Evolutionary conservation across 1,140 invertebrate genomes (phyloP), one percentile per base, ranked within the genome.

Genomic region (Camponotus pennsylvanicus): DNA sequence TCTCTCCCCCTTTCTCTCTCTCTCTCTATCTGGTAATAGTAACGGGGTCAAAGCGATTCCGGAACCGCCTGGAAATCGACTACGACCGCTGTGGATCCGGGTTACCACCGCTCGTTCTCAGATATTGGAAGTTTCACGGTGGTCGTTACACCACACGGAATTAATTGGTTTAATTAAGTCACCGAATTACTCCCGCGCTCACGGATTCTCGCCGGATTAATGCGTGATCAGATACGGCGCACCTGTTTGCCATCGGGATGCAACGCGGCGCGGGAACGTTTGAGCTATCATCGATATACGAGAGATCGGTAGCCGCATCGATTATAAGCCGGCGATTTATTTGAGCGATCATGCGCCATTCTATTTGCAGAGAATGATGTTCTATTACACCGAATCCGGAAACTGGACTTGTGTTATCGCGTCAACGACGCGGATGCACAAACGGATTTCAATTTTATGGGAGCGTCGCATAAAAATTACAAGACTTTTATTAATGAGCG

Each of bases 151-250:
- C 77, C 78, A 40, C 64, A 64, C 76, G 78, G 84, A 88, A 86
- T 90, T 90, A 88, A 90, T 90, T 88, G 89, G 80, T 90, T 86
- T 90, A 90, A 90, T 90, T 89, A 89, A 89, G 87, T 89, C 71
- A 67, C 85, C 88, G 85, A 89, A 89, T 89, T 78, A 88, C 78
- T 71, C 37, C 45, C 77, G 71, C 77, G 77, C 77, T 89, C 69
- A 64, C 71, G 69, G 70, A 73, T 80, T 89, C 76, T 75, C 64
- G 66, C 55, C n/a, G 73, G 85, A 87, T 90, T 87, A 90, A 89
- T 89, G 84, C 78, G 63, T 55, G 64, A 89, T 89, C 84, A 83
- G 84, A 89, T 89, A 86, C 42, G 42, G 69, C 3, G 67, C 45
- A 85, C 18, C 69, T 67, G 86, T 71, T 89, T 89, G 73, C 75